Percentiles rank a stretch among this genome's conserved stretches.
phyloP scores from a whole-genome alignment of 2,888 invertebrate genomes.

The Lasioglossum leucozonium region DNA sequence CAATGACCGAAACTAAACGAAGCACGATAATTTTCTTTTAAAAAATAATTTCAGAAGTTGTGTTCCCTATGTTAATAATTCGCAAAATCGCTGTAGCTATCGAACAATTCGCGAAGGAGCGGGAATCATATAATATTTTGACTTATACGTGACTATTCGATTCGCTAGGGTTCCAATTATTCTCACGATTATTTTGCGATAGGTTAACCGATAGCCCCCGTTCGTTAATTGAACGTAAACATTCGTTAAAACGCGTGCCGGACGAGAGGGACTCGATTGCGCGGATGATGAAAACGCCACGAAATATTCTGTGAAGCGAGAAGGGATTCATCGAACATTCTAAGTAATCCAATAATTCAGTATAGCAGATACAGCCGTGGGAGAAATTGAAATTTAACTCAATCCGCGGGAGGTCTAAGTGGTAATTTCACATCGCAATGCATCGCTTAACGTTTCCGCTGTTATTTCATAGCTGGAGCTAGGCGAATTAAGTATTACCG shows the following conservation, averaged over 20 bases:
- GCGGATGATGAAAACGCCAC: slow-evolving; percentile 14
- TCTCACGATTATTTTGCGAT: neutral
- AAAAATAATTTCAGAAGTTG: too few relatives aligned
- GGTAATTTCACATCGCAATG: slow-evolving; percentile 74
- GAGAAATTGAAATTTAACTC: slow-evolving; percentile 79
- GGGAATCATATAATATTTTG: neutral
- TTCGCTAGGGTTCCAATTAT: neutral
- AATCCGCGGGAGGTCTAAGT: slow-evolving; percentile 72
- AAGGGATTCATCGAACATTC: slow-evolving; percentile 60
- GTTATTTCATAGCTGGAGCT: neutral
- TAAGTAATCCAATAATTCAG: slow-evolving; percentile 70
- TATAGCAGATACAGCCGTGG: slow-evolving; percentile 44
- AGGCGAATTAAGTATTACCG: neutral
- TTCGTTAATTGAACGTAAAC: neutral
- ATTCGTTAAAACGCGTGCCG: neutral
- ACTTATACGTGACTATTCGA: neutral
- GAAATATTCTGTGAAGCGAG: slow-evolving; percentile 41
- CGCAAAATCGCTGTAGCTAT: neutral
- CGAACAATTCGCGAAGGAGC: neutral
- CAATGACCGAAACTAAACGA: too few relatives aligned
- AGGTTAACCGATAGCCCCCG: neutral
- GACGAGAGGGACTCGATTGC: neutral
- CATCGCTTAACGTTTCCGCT: slow-evolving; percentile 2
- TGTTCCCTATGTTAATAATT: too few relatives aligned
- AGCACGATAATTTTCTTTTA: too few relatives aligned